Evolutionary conservation across 2,113 vertebrate genomes (phyloP), one percentile per base, ranked within the genome.

Genomic region (Tylochromis polylepis): DNA sequence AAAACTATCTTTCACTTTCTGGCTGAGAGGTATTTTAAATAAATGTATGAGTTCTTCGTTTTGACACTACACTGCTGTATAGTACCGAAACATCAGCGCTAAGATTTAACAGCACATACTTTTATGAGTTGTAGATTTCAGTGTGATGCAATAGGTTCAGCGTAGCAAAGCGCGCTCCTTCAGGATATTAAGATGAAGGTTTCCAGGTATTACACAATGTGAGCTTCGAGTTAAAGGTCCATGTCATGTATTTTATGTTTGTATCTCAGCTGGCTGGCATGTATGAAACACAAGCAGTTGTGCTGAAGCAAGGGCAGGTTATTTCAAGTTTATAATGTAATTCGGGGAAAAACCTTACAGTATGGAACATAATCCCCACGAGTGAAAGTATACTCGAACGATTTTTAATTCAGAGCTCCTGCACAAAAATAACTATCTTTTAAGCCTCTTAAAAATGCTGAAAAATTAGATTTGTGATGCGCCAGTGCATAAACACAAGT

Each of bases 381-480:
- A 94, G 89, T 91, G 89, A 95, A 95, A 94, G 92, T 94, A 94
- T 92, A 96, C 88, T 85, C 84, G 80, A 92, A 94, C 43, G 78
- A 92, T 94, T 95, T 95, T 95, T 95, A 93, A 96, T 95, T 95
- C 93, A 89, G 90, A 94, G 87, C 91, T 93, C 89, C 92, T 93
- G 92, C 93, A 94, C 90, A 91, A 93, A 96, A 95, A 94, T 94
- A 94, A 93, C 94, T 95, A 87, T 95, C 92, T 95, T 96, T 95
- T 96, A 97, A 97, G 95, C 95, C 93, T 96, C 96, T 96, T 96
- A 95, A 95, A 94, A 94, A 94, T 93, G 94, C 93, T 89, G 95
- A 96, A 94, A 95, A 95, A 94, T 95, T 94, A 89, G 91, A 95
- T 95, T 96, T 96, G 90, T 86, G 91, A 95, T 95, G 94, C 75